Percentiles rank a stretch among this genome's conserved stretches.
Conservation (phyloP, 2,888 invertebrate species). For the Falcaria lacertinaria region DNA sequence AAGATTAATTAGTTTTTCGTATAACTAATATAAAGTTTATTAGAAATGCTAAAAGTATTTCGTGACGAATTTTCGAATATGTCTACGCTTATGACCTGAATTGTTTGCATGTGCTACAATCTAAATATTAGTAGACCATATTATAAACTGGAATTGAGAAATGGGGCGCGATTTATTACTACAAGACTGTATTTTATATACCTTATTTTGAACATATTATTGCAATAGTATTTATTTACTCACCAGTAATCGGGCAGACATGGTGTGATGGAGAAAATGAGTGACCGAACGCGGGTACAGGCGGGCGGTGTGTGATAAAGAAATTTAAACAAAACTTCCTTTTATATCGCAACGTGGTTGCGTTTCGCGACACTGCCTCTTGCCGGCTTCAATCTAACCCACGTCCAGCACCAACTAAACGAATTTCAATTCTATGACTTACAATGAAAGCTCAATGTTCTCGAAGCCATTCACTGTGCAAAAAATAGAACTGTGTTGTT, state of each 20-base stretch:
- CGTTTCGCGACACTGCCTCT: conserved; percentile 76
- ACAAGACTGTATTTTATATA: too few species aligned
- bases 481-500: conserved; percentile 18
- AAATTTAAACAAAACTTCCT: conserved; percentile 75
- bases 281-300: conserved; percentile 59
- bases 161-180: too few species aligned
- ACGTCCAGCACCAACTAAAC: conserved; percentile 15
- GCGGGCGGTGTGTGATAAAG: conserved; percentile 69
- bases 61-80: too few species aligned
- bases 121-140: too few species aligned
- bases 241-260: conserved; percentile 76
- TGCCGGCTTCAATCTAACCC: conserved; percentile 42
- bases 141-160: too few species aligned
- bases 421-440: conserved; percentile 30
- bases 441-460: conserved; percentile 26
- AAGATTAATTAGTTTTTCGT: too few species aligned
- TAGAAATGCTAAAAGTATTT: too few species aligned
- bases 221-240: conserved; percentile 33
- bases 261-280: conserved; percentile 41
- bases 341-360: conserved; percentile 77
- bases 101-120: too few species aligned
- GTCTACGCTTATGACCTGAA: too few species aligned
- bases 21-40: too few species aligned
- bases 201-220: neutral
- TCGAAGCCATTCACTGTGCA: conserved; percentile 2